Percentiles rank a stretch among this genome's conserved stretches.
phyloP scores from a whole-genome alignment of 2,113 vertebrate genomes.

The Rattus norvegicus region DNA sequence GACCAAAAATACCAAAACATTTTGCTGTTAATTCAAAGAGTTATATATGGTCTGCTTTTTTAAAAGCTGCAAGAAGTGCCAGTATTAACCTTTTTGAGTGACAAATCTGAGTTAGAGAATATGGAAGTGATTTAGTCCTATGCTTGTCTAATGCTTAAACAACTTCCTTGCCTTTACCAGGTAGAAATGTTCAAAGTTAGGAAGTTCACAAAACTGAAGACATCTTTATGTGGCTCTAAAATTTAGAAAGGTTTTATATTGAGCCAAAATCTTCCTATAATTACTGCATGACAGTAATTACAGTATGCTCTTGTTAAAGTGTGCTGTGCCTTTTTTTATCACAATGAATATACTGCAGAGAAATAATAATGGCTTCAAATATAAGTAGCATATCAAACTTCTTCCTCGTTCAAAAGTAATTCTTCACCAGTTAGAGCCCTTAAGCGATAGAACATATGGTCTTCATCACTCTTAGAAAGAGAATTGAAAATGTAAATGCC shows the following conservation, averaged over 20 bases:
- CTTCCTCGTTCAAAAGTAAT: neutral
- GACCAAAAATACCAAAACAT: neutral
- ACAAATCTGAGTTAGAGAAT: neutral
- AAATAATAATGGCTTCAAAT: conserved; percentile 61
- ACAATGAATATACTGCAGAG: conserved; percentile 25
- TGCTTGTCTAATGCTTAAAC: conserved; percentile 4
- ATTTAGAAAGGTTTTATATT: conserved; percentile 57
- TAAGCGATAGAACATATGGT: conserved; percentile 44
- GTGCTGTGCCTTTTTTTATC: conserved; percentile 45
- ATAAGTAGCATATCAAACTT: conserved; percentile 38
- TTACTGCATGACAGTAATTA: conserved; percentile 65
- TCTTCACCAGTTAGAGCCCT: conserved; percentile 49
- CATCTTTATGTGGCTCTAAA: conserved; percentile 38
- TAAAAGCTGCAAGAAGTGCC: neutral
- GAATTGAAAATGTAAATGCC: conserved; percentile 43
- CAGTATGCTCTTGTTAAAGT: conserved; percentile 58
- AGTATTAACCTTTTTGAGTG: neutral
- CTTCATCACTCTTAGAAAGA: conserved; percentile 17
- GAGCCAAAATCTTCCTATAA: conserved; percentile 58
- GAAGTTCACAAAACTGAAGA: conserved; percentile 42
- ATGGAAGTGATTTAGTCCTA: neutral
- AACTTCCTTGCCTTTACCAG: neutral
- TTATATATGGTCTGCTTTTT: neutral
- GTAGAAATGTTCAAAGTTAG: conserved; percentile 4
- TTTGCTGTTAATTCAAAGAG: conserved; percentile 2